Evolutionary conservation across 2,797 vertebrate genomes (phyloP).

Genomic region (Strix occidentalis): DNA sequence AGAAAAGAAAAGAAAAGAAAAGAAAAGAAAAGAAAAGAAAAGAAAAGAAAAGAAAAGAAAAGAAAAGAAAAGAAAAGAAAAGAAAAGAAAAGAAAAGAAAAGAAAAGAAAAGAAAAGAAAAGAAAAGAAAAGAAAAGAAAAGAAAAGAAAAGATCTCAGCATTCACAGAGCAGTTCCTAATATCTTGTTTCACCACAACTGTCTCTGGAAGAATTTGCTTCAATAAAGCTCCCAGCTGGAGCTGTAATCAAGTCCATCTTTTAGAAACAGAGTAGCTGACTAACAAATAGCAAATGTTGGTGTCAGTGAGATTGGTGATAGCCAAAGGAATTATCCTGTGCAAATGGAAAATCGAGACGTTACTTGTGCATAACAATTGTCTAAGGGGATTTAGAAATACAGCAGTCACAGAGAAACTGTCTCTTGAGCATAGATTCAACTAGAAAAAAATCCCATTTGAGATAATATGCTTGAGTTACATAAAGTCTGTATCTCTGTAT

Average conservation of each 20-base stretch:
- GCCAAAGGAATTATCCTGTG: background rate
- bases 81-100: background rate
- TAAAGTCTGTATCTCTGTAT: background rate
- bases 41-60: background rate
- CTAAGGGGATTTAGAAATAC: background rate
- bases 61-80: too few species aligned
- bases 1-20: too few species aligned
- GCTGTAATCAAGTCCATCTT: slow-evolving; percentile 29
- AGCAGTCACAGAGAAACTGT: background rate
- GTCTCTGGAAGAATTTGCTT: slow-evolving; percentile 38
- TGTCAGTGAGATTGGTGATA: background rate
- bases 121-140: too few species aligned
- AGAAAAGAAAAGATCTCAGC: background rate
- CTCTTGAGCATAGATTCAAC: background rate
- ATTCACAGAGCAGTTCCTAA: background rate
- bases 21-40: too few species aligned
- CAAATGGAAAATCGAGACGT: background rate
- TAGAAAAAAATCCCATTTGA: background rate
- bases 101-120: too few species aligned
- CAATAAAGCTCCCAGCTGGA: slow-evolving; percentile 43
- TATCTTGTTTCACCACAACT: background rate
- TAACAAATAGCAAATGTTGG: slow-evolving; percentile 45
- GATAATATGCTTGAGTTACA: background rate
- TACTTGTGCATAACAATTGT: background rate
- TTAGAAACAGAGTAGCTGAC: slow-evolving; percentile 2